Conservation (phyloP, 2,113 vertebrate species). For the Theristicus caerulescens region DNA sequence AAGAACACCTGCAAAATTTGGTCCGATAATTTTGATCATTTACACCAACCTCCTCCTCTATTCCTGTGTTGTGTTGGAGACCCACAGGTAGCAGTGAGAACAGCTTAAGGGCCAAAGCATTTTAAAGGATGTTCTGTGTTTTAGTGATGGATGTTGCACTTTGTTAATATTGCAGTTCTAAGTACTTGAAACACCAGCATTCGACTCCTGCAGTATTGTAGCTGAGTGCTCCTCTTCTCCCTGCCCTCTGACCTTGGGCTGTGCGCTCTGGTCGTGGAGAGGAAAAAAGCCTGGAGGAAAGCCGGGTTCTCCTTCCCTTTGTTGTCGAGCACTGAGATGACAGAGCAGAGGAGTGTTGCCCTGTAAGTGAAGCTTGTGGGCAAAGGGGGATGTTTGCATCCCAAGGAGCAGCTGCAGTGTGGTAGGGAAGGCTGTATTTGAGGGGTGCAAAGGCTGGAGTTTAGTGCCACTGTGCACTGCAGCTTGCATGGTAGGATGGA, state of each 20-base stretch:
- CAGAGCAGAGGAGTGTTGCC: background rate
- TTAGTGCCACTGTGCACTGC: background rate
- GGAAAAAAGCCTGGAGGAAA: background rate
- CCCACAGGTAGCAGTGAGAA: background rate
- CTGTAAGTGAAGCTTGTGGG: background rate
- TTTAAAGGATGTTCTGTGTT: background rate
- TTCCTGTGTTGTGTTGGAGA: background rate
- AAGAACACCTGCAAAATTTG: background rate
- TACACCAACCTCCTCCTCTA: background rate
- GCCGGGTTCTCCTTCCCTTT: background rate
- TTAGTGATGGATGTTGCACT: background rate
- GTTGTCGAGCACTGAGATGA: fast-evolving
- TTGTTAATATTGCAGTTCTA: background rate
- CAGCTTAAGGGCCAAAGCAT: background rate
- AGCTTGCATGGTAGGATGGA: background rate
- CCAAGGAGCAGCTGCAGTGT: background rate
- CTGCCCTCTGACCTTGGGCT: background rate
- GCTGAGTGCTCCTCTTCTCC: background rate
- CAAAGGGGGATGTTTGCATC: background rate
- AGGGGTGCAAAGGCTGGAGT: background rate
- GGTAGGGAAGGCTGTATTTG: background rate
- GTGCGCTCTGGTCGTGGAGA: background rate
- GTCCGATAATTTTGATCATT: background rate
- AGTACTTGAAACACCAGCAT: fast-evolving
- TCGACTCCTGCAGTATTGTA: background rate